Percentiles rank a stretch among this genome's conserved stretches.
Conservation (phyloP, 2,888 invertebrate genomes). For the Lobophora halterata region DNA sequence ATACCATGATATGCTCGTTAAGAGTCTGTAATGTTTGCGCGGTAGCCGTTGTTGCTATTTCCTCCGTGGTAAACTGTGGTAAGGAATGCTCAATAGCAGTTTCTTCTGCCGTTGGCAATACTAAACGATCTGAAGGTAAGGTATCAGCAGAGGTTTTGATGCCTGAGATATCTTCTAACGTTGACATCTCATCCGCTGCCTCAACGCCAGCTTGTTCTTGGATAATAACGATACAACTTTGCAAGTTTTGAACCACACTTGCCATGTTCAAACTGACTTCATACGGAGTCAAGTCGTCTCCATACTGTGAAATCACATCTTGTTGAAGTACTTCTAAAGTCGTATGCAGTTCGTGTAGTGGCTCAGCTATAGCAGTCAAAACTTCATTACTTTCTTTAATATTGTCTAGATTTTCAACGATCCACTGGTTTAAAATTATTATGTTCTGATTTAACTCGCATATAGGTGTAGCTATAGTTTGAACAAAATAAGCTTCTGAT, state of each 20-base stretch:
- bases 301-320: constrained; percentile 66
- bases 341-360: constrained; percentile 66
- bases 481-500: constrained; percentile 62
- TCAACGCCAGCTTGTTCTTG: constrained; percentile 73
- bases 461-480: constrained; percentile 59
- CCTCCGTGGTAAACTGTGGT: constrained; percentile 36
- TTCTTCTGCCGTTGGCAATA: constrained; percentile 53
- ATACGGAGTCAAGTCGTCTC: constrained; percentile 48
- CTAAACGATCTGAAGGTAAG: constrained; percentile 56
- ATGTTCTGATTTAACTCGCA: constrained; percentile 62
- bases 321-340: constrained; percentile 71
- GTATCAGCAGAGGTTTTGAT: constrained; percentile 78
- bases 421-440: constrained; percentile 52
- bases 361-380: constrained; percentile 64
- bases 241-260: constrained; percentile 60
- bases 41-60: constrained; percentile 39
- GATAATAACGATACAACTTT: constrained; percentile 70
- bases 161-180: constrained; percentile 80
- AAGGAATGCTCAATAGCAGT: constrained; percentile 40
- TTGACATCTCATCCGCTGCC: constrained; percentile 75
- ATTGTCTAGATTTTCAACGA: constrained; percentile 56
- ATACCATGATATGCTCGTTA: constrained; percentile 54
- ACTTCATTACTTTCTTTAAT: constrained; percentile 50
- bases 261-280: constrained; percentile 56
- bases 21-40: constrained; percentile 61